Conservation (phyloP, 2,888 invertebrate species). For the Himalopsyche tibetana region DNA sequence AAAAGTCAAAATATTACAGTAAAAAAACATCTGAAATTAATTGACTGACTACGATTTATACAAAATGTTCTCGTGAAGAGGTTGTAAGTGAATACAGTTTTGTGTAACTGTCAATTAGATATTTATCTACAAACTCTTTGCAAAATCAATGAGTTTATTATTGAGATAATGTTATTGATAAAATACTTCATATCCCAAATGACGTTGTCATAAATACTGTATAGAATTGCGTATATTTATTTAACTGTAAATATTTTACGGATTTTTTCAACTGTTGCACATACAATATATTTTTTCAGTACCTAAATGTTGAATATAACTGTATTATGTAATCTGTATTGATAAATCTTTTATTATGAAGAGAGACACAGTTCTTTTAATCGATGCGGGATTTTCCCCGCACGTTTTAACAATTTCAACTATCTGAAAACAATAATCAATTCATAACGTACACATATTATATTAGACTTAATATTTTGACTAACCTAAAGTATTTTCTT, state of each 20-base stretch:
- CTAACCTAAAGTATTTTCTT: too few relatives aligned
- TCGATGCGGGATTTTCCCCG: too few relatives aligned
- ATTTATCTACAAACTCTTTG: background rate
- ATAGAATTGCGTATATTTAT: background rate
- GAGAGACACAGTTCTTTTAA: too few relatives aligned
- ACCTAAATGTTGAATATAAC: too few relatives aligned
- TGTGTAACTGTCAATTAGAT: conserved; percentile 5
- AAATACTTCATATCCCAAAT: background rate
- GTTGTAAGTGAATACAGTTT: background rate
- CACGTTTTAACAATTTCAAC: too few relatives aligned
- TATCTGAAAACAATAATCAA: too few relatives aligned
- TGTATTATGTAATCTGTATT: too few relatives aligned
- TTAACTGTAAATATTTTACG: conserved; percentile 36
- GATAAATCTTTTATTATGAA: too few relatives aligned
- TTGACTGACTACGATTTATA: background rate
- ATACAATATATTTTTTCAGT: too few relatives aligned
- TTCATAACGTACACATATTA: too few relatives aligned
- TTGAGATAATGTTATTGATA: background rate
- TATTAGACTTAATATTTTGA: too few relatives aligned
- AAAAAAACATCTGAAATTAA: conserved; percentile 13
- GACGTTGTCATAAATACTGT: background rate
- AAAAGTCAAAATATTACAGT: background rate
- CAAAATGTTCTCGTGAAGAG: background rate
- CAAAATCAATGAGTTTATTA: conserved; percentile 1
- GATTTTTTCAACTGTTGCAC: too few relatives aligned